phyloP scores from a whole-genome alignment of 2,113 vertebrate species.

The Typhlomys cinereus region DNA sequence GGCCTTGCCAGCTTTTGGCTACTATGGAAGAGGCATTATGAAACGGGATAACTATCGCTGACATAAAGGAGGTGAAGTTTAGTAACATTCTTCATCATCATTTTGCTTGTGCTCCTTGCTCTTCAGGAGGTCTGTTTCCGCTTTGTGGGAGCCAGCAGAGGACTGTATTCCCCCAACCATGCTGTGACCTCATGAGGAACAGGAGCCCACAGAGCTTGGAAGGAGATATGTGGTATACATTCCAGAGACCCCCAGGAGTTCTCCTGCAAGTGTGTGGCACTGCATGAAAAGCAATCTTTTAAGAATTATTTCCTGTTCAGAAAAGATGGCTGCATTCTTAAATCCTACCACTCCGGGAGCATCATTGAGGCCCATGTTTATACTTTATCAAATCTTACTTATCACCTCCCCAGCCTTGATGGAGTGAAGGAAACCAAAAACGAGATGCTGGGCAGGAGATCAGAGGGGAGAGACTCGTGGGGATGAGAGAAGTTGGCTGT shows the following conservation, averaged over 20 bases:
- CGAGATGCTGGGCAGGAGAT: slow-evolving; percentile 38
- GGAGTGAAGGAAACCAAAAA: slow-evolving; percentile 36
- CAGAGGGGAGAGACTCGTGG: slow-evolving; percentile 54
- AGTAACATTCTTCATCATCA: background rate
- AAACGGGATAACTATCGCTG: too few species aligned
- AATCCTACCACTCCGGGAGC: slow-evolving; percentile 64
- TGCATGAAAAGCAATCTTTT: slow-evolving; percentile 74
- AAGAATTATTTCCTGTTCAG: slow-evolving; percentile 73
- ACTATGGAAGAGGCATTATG: too few species aligned
- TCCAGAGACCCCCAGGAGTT: slow-evolving; percentile 37
- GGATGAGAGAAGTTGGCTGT: slow-evolving; percentile 25
- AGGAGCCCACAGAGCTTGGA: background rate
- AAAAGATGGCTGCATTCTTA: slow-evolving; percentile 73
- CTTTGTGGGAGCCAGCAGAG: background rate
- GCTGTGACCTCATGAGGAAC: background rate
- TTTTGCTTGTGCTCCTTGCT: background rate
- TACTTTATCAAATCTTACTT: slow-evolving; percentile 64
- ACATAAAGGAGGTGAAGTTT: background rate
- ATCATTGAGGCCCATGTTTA: slow-evolving; percentile 48
- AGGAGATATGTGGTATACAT: slow-evolving; percentile 49
- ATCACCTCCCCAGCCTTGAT: slow-evolving; percentile 34
- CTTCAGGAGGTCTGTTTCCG: background rate
- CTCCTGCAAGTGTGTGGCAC: slow-evolving; percentile 52
- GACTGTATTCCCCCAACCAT: background rate
- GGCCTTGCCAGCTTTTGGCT: too few species aligned